Conservation (phyloP, 2,797 vertebrate genomes). For the Glossophaga mutica region DNA sequence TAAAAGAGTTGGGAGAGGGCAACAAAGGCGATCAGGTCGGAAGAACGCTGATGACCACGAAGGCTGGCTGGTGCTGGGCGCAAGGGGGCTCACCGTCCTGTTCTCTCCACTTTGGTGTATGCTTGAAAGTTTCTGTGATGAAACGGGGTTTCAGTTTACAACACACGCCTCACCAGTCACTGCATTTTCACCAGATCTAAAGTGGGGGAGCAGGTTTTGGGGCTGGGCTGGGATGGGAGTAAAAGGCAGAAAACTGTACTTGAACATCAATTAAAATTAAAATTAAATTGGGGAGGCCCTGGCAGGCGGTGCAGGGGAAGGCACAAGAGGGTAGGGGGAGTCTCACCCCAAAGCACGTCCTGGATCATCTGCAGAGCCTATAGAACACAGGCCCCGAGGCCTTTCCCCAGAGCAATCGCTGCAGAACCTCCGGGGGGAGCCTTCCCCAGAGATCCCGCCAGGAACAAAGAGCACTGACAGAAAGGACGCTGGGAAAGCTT, state of each 20-base stretch:
- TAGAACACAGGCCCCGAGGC: neutral
- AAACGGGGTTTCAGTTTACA: neutral
- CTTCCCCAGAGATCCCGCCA: neutral
- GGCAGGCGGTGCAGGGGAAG: neutral
- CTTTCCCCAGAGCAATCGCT: neutral
- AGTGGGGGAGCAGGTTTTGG: too few species aligned
- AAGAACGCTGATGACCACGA: neutral
- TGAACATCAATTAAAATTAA: too few species aligned
- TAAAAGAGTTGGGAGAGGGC: neutral
- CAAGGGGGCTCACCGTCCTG: neutral
- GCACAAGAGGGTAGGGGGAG: neutral
- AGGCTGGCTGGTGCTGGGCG: neutral
- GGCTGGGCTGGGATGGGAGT: too few species aligned
- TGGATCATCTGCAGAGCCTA: neutral
- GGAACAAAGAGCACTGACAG: neutral
- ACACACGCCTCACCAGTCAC: fast-evolving
- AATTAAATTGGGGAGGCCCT: too few species aligned
- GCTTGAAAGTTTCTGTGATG: neutral
- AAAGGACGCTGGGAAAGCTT: neutral
- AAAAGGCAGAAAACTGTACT: too few species aligned
- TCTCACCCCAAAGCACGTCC: fast-evolving
- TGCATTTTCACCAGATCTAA: neutral
- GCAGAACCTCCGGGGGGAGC: neutral
- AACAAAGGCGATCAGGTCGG: neutral
- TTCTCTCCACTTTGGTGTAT: neutral